These are phyloP conservation scores for Dichetophora obliterata DNA, from an alignment of 2,888 invertebrate species.

Conservation along the genomic window DNA sequence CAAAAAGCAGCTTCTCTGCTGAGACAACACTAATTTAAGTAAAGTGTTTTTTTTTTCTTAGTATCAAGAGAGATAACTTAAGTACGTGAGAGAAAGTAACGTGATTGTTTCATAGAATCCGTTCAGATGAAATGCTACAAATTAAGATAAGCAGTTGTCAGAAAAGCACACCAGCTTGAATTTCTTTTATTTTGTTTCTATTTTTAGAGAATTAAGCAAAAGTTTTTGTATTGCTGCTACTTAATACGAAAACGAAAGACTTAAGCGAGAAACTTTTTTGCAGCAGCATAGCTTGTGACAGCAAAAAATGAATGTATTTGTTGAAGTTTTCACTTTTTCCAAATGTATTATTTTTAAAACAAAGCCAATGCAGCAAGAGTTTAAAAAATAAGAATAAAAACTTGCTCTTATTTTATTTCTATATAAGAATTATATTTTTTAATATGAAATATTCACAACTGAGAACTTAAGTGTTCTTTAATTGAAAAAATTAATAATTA, in stretches of 20 bases:
- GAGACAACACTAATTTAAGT: background rate
- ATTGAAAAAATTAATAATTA: no score
- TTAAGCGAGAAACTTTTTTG: background rate
- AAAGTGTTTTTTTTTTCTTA: background rate
- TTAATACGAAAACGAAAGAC: background rate
- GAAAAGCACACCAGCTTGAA: background rate
- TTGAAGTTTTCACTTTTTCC: no score
- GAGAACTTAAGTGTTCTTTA: no score
- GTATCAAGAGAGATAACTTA: background rate
- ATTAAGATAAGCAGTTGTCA: no score
- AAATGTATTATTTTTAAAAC: no score
- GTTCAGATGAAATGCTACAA: background rate
- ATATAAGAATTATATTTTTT: no score
- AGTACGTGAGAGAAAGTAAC: constrained; percentile 26
- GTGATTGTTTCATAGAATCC: background rate
- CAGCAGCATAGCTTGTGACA: background rate
- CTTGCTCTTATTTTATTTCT: no score
- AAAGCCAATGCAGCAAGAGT: no score
- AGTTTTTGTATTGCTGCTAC: background rate
- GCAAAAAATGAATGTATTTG: no score
- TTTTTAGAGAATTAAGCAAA: background rate
- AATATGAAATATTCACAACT: no score
- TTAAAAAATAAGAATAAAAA: no score
- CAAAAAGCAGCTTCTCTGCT: background rate
- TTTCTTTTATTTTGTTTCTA: background rate